Conservation (phyloP, 2,113 vertebrate genomes). For the Neolamprologus modestus region DNA sequence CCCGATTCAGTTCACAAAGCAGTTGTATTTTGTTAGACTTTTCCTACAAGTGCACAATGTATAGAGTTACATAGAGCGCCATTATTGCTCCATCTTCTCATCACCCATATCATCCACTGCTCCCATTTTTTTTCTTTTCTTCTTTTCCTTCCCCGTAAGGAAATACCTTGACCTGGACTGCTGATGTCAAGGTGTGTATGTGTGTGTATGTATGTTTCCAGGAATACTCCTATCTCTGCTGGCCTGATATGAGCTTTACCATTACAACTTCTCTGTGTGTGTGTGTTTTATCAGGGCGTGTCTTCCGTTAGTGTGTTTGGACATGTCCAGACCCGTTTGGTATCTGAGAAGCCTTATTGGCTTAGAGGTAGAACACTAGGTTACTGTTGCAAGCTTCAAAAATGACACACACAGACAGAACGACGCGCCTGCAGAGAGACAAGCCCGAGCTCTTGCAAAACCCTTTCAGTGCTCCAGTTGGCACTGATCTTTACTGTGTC, state of each 20-base stretch:
- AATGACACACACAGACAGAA: slow-evolving; percentile 15
- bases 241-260: slow-evolving; percentile 37
- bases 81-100: slow-evolving; percentile 20
- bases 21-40: slow-evolving; percentile 71
- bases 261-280: slow-evolving; percentile 4
- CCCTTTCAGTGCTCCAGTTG: slow-evolving; percentile 14
- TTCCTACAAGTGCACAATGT: slow-evolving; percentile 73
- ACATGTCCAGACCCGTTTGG: slow-evolving; percentile 40
- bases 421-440: slow-evolving; percentile 2
- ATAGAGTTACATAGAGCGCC: slow-evolving; percentile 55
- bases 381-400: slow-evolving; percentile 18
- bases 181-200: slow-evolving; percentile 13
- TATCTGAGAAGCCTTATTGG: slow-evolving; percentile 30
- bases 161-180: slow-evolving; percentile 29
- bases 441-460: slow-evolving; percentile 13
- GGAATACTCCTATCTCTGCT: slow-evolving; percentile 16
- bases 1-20: slow-evolving; percentile 69
- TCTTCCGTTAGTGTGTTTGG: slow-evolving; percentile 4
- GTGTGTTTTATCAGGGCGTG: slow-evolving; percentile 37
- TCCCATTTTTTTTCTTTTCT: neutral
- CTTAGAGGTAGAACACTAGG: slow-evolving; percentile 14
- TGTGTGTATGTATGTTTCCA: neutral
- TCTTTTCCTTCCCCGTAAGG: neutral
- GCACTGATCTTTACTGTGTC: slow-evolving; percentile 16
- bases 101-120: slow-evolving; percentile 23